A percentile compares a stretch with the other conserved stretches of the same genome.
These are phyloP conservation scores for Cyprinodon variegatus DNA, from an alignment of 2,113 vertebrate species.

Conservation along the genomic window DNA sequence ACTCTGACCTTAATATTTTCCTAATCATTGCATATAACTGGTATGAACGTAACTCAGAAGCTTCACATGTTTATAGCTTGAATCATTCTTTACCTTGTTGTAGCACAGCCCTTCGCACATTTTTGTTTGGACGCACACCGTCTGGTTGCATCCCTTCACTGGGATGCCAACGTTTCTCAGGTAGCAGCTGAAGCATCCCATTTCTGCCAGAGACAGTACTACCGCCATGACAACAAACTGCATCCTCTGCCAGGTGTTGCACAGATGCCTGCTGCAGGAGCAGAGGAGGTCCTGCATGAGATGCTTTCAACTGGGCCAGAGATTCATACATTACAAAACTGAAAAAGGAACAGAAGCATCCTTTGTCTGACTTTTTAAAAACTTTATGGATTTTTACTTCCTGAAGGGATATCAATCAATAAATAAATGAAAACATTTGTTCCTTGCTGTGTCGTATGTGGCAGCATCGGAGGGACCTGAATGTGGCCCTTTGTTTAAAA, in stretches of 20 bases:
- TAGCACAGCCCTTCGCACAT: slow-evolving; percentile 88
- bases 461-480: too few relatives aligned
- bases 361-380: too few relatives aligned
- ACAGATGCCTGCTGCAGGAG: slow-evolving; percentile 45
- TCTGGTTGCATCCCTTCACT: slow-evolving; percentile 85
- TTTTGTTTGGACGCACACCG: slow-evolving; percentile 82
- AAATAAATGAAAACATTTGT: too few relatives aligned
- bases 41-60: not conserved
- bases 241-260: slow-evolving; percentile 58
- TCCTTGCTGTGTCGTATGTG: too few relatives aligned
- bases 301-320: not conserved
- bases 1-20: not conserved
- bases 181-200: slow-evolving; percentile 73
- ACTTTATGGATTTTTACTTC: too few relatives aligned
- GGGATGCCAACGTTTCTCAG: slow-evolving; percentile 84
- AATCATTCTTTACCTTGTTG: slow-evolving; percentile 76
- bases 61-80: not conserved
- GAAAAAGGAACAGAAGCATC: not conserved
- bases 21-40: not conserved
- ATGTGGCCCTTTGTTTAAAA: too few relatives aligned
- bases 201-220: slow-evolving; percentile 77
- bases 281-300: slow-evolving; percentile 7
- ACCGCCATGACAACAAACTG: slow-evolving; percentile 80
- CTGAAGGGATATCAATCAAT: too few relatives aligned
- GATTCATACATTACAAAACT: not conserved